Percentiles rank a stretch among this genome's conserved stretches.
Evolutionary conservation across 92 coral and sea anemone species (phyloP).

Genomic region (Parazoanthus darwini): DNA sequence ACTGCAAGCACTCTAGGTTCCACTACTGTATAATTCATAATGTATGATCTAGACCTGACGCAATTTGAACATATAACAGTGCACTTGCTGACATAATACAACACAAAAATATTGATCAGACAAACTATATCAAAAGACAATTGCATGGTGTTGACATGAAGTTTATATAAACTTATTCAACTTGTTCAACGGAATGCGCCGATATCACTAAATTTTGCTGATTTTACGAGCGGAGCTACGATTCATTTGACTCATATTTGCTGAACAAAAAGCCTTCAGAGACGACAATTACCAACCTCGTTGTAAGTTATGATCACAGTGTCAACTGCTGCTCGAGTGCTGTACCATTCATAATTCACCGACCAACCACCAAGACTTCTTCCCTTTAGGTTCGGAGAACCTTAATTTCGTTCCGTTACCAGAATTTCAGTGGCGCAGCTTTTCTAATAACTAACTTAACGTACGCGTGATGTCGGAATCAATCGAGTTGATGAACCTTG

Average conservation of each 20-base stretch:
- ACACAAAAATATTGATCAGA: not conserved
- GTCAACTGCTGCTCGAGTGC: not conserved
- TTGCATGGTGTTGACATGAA: not conserved
- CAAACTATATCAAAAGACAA: not conserved
- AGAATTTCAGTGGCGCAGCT: not conserved
- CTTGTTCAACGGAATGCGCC: too few relatives aligned
- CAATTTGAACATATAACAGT: not conserved
- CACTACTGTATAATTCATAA: not conserved
- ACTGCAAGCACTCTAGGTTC: not conserved
- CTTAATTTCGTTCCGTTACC: not conserved
- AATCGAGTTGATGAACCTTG: not conserved
- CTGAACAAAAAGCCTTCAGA: not conserved
- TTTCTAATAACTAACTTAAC: not conserved
- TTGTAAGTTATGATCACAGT: not conserved
- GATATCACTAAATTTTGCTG: too few relatives aligned
- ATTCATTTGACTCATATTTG: too few relatives aligned
- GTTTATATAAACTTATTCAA: not conserved
- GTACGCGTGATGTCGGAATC: not conserved
- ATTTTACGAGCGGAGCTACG: not conserved
- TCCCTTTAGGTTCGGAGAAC: not conserved
- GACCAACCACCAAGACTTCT: not conserved
- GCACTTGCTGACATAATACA: not conserved
- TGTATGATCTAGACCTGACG: not conserved
- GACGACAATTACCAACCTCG: not conserved
- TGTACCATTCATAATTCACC: not conserved